These are phyloP conservation scores for Myiopsitta monachus DNA, from an alignment of 2,113 vertebrate genomes.

Conservation along the genomic window DNA sequence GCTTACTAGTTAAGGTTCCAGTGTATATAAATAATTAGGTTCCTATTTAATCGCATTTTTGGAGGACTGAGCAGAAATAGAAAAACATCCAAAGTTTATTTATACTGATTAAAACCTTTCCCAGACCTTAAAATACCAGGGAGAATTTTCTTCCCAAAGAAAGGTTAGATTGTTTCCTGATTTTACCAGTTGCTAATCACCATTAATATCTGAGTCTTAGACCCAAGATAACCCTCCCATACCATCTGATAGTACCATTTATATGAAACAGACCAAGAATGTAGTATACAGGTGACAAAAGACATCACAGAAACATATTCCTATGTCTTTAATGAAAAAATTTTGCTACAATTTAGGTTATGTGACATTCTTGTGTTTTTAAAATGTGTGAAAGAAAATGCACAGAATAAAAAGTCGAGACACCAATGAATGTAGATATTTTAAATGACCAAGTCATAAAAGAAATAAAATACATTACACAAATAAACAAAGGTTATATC, in stretches of 20 bases:
- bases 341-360: constrained; percentile 75
- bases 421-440: constrained; percentile 68
- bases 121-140: not conserved
- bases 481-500: constrained; percentile 78
- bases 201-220: not conserved
- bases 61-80: not conserved
- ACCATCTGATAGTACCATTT: not conserved
- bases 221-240: not conserved
- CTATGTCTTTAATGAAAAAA: constrained; percentile 80
- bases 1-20: not conserved
- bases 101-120: not conserved
- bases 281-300: not conserved
- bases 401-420: constrained; percentile 72
- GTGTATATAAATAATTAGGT: not conserved
- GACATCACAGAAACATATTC: constrained; percentile 6
- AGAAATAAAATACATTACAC: constrained; percentile 80
- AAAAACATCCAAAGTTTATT: not conserved
- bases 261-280: not conserved
- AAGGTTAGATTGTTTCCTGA: not conserved
- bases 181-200: not conserved
- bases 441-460: constrained; percentile 66
- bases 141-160: not conserved
- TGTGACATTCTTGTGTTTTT: constrained; percentile 71
- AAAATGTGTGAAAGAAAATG: constrained; percentile 78
- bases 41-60: not conserved